Percentiles rank a stretch among this genome's conserved stretches.
These are phyloP conservation scores for Apistogramma diplotaenia DNA, from an alignment of 2,113 vertebrate genomes.

Conservation along the genomic window DNA sequence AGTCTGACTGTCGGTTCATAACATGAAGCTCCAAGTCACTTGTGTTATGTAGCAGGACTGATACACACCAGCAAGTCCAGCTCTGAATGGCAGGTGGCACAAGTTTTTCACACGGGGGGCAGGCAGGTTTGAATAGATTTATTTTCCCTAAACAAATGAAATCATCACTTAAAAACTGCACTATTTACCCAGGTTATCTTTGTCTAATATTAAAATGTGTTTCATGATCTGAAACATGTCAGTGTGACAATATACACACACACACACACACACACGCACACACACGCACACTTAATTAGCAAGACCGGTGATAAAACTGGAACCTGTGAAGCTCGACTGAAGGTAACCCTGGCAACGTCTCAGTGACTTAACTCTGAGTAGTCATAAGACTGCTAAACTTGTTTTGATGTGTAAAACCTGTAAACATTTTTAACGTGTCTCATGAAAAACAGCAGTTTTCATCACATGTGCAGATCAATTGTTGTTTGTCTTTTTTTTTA, in stretches of 20 bases:
- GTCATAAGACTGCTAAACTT: not conserved
- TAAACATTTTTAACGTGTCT: not conserved
- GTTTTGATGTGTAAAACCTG: not conserved
- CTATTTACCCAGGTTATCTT: no score
- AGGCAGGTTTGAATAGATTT: no score
- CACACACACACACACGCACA: not conserved
- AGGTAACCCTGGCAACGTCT: not conserved
- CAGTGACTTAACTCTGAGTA: not conserved
- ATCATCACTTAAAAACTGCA: no score
- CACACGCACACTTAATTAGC: not conserved
- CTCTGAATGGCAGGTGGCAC: no score
- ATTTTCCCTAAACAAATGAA: no score
- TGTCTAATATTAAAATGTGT: not conserved
- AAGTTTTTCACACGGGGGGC: no score
- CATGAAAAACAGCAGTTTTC: not conserved
- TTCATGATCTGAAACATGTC: not conserved
- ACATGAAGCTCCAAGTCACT: no score
- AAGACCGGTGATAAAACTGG: not conserved
- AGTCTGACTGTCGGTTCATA: no score
- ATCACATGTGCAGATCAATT: not conserved
- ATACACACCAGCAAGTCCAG: no score
- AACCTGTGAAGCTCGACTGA: not conserved
- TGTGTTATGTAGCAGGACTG: no score
- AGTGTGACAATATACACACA: not conserved
- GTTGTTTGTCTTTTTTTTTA: not conserved